Percentiles rank a stretch among this genome's conserved stretches.
Evolutionary conservation across 1,140 invertebrate genomes (phyloP).

Genomic region (Eriocheir sinensis): DNA sequence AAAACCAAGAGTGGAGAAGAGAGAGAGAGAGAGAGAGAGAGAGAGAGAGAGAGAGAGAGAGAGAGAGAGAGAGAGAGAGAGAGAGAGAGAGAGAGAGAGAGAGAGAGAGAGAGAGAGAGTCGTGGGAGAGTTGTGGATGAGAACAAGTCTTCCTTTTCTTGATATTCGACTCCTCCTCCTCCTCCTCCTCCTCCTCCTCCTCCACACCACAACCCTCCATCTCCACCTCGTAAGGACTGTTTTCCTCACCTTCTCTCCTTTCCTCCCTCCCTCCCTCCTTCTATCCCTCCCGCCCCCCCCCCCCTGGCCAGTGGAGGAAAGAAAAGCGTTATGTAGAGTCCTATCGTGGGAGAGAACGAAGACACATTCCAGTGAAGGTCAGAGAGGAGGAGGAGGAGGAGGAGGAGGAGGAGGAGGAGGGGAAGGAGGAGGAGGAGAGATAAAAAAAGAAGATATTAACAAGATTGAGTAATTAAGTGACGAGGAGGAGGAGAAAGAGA

Average conservation of each 20-base stretch:
- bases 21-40: too few species aligned
- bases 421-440: not conserved
- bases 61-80: constrained; percentile 20
- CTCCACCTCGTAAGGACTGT: not conserved
- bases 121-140: constrained; percentile 10
- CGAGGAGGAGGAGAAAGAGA: too few species aligned
- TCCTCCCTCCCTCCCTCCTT: constrained; percentile 6
- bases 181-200: not conserved
- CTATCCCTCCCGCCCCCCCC: not conserved
- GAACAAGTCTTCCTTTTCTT: constrained; percentile 24
- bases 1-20: not conserved
- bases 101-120: not conserved
- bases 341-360: constrained; percentile 1
- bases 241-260: not conserved
- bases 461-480: too few species aligned
- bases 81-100: constrained; percentile 22
- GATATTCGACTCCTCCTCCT: not conserved
- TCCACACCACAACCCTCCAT: too few species aligned
- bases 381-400: not conserved
- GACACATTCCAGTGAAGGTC: not conserved
- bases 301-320: not conserved
- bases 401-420: constrained; percentile 9
- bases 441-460: too few species aligned
- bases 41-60: not conserved
- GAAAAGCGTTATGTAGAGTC: constrained; percentile 14